A percentile compares a stretch with the other conserved stretches of the same genome.
These are phyloP conservation scores for Crocodylus rhombifer DNA, from an alignment of 2,797 vertebrate species.

Conservation along the genomic window DNA sequence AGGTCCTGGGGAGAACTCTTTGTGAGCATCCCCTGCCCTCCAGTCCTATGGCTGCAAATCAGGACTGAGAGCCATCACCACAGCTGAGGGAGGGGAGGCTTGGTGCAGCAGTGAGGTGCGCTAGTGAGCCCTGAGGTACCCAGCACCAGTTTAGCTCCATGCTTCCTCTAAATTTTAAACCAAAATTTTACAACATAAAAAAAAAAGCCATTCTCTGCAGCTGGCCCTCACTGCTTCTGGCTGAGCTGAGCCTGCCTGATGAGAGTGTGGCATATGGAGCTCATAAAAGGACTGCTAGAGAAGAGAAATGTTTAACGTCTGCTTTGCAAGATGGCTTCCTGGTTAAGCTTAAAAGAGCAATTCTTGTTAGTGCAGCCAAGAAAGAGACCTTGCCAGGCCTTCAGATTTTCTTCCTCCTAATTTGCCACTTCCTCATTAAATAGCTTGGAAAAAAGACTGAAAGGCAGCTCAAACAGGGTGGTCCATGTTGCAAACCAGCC, in stretches of 20 bases:
- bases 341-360: neutral
- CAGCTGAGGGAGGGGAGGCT: too few species aligned
- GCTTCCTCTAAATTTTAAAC: rapidly evolving
- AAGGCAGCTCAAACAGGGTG: neutral
- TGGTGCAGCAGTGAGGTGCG: rapidly evolving
- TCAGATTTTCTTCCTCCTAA: neutral
- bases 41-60: too few species aligned
- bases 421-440: neutral
- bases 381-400: neutral
- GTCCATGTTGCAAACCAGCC: neutral
- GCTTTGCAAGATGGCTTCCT: rapidly evolving
- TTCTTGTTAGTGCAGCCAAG: neutral
- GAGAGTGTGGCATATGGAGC: neutral
- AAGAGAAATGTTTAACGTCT: neutral
- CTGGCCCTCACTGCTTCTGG: neutral
- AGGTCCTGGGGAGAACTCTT: too few species aligned
- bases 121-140: neutral
- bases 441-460: neutral
- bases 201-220: neutral
- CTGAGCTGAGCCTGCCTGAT: rapidly evolving
- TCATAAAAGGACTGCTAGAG: neutral
- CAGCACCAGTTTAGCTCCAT: neutral
- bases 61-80: too few species aligned
- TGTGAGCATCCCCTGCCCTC: too few species aligned
- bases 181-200: neutral